Percentiles rank a stretch among this genome's conserved stretches.
Conservation (phyloP, 2,113 vertebrate genomes). For the Poeciliopsis retropinna region DNA sequence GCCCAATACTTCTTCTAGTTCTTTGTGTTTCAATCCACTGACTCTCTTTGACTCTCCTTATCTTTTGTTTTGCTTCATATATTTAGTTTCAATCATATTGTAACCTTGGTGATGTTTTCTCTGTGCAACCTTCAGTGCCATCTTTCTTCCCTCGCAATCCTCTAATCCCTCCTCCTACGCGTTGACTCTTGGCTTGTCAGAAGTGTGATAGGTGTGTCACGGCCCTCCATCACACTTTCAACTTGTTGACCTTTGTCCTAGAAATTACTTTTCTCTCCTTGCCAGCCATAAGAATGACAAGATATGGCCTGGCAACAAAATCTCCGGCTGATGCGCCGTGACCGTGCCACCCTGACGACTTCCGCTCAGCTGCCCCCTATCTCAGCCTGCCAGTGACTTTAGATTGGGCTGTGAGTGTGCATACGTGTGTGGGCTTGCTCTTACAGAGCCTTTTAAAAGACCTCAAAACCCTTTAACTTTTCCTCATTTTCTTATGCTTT, state of each 20-base stretch:
- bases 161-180: constrained; percentile 27
- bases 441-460: neutral
- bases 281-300: constrained; percentile 60
- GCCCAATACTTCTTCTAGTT: constrained; percentile 46
- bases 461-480: neutral
- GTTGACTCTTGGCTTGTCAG: constrained; percentile 44
- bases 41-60: constrained; percentile 52
- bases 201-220: constrained; percentile 76
- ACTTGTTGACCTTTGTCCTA: constrained; percentile 77
- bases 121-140: constrained; percentile 27
- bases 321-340: constrained; percentile 62
- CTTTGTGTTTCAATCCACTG: constrained; percentile 61
- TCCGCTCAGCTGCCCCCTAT: constrained; percentile 42
- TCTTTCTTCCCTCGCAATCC: constrained; percentile 13
- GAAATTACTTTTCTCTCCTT: constrained; percentile 62
- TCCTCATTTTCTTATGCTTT: neutral
- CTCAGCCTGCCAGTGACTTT: constrained; percentile 41
- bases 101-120: constrained; percentile 42
- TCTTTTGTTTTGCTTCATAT: constrained; percentile 50
- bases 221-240: constrained; percentile 66
- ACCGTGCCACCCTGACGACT: constrained; percentile 57
- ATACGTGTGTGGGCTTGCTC: constrained; percentile 8
- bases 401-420: constrained; percentile 29
- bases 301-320: constrained; percentile 67
- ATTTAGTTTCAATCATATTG: constrained; percentile 19